These are phyloP conservation scores for Anarhynchus alexandrinus DNA, from an alignment of 2,113 vertebrate species.

Conservation along the genomic window DNA sequence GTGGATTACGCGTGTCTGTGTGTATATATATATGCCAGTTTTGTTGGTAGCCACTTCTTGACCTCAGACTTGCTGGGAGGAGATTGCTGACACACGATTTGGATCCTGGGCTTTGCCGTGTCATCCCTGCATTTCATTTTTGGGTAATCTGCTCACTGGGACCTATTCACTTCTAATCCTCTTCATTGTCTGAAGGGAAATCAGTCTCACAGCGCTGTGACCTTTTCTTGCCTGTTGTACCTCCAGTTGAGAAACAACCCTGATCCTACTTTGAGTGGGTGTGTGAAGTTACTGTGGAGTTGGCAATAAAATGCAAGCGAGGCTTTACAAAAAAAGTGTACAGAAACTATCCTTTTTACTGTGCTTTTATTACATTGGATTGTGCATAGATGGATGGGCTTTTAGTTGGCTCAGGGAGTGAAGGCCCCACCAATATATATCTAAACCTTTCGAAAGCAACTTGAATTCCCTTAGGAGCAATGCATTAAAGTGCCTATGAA, in stretches of 20 bases:
- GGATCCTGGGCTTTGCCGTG: neutral
- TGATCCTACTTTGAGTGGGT: neutral
- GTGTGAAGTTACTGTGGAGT: neutral
- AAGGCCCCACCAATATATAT: neutral
- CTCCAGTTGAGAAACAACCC: neutral
- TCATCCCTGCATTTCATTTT: neutral
- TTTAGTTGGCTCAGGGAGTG: slow-evolving; percentile 3
- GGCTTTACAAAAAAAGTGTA: neutral
- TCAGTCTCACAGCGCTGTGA: neutral
- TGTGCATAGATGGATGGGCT: slow-evolving; percentile 10
- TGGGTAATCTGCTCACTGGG: neutral
- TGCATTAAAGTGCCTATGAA: slow-evolving; percentile 7
- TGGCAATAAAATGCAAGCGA: neutral
- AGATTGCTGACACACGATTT: neutral
- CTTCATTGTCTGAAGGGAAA: neutral
- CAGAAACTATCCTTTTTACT: neutral
- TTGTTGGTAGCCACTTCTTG: neutral
- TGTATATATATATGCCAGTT: neutral
- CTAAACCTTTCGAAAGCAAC: slow-evolving; percentile 19
- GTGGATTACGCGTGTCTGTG: neutral
- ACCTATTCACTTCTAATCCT: slow-evolving; percentile 11
- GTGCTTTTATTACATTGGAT: slow-evolving; percentile 34
- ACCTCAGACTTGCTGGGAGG: neutral
- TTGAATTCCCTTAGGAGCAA: slow-evolving; percentile 32
- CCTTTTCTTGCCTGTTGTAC: neutral